Base-by-base conservation (phyloP, 2,797 vertebrate genomes). In the Sebastes alutus region DNA sequence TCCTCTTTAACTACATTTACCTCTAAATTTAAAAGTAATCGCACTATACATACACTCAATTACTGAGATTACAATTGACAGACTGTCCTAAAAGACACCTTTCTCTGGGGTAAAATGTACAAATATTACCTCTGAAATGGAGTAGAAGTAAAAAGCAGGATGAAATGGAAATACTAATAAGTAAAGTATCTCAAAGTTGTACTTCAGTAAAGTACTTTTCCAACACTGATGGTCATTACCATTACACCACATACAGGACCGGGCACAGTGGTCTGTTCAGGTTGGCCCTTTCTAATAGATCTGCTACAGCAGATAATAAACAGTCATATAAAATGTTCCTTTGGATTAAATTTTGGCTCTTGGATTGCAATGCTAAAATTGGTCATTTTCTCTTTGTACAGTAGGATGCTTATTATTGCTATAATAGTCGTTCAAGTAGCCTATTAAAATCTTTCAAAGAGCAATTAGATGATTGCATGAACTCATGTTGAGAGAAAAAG, bases 381-480 rank as follows among this genome's bases (percentile, higher is more conserved):
- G 49, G 20, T n/a, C 12, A 42, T 38, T 49, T 33, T 71, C 29
- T 67, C 66, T 27, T 16, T 22, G 69, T 54, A n/a, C 20, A 54
- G 49, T 4, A 18, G 56, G 42, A 29, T 23, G 62, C 49, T 71
- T 62, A 61, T 75, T 9, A 67, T 30, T 38, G 23, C 33, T 61
- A n/a, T 54, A 33, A 62, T 54, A 33, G 38, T 68, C 18, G 12
- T 65, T 81, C 14, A 20, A 22, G 55, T 35, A 38, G 20, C 49
- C 4, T 25, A 18, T 12, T 3, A 25, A 63, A 29, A 35, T 61
- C 27, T 58, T 77, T 30, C 11, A 2, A 78, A 59, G 58, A 52
- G 67, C 38, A 59, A 68, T 63, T 60, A 27, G 2, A 63, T 71
- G 75, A 78, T 49, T 75, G 61, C 71, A 63, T 42, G 55, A 67